phyloP scores from a whole-genome alignment of 2,797 vertebrate genomes.

The Toxotes lorentzi region DNA sequence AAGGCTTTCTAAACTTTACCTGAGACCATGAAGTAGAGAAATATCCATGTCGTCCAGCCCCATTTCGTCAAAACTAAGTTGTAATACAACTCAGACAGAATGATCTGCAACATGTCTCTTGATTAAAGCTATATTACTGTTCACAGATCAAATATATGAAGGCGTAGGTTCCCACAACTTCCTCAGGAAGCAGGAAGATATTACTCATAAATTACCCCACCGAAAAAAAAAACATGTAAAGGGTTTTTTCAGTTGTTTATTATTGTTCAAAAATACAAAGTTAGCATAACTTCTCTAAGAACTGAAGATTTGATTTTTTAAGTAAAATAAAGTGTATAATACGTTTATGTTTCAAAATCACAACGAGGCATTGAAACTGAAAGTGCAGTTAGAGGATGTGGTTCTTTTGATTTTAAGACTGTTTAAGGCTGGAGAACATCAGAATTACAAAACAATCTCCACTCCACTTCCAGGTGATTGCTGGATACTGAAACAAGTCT shows the following conservation, averaged over 20 bases:
- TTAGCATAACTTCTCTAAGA: background rate
- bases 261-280: background rate
- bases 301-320: background rate
- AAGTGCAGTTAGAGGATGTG: background rate
- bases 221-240: no score
- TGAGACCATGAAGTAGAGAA: conserved; percentile 49
- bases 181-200: background rate
- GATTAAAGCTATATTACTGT: background rate
- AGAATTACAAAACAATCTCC: background rate
- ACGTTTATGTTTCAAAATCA: background rate
- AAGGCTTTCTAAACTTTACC: conserved; percentile 41
- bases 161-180: background rate
- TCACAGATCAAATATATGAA: background rate
- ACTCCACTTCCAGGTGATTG: background rate
- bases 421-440: no score
- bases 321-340: background rate
- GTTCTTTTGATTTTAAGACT: background rate
- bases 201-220: no score
- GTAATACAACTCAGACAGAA: background rate
- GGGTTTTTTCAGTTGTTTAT: no score
- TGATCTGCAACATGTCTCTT: background rate
- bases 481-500: background rate
- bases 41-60: conserved; percentile 9
- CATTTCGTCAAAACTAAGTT: background rate
- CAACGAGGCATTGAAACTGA: background rate